Conservation (phyloP, 2,888 invertebrate genomes). For the Plebejus melissa region DNA sequence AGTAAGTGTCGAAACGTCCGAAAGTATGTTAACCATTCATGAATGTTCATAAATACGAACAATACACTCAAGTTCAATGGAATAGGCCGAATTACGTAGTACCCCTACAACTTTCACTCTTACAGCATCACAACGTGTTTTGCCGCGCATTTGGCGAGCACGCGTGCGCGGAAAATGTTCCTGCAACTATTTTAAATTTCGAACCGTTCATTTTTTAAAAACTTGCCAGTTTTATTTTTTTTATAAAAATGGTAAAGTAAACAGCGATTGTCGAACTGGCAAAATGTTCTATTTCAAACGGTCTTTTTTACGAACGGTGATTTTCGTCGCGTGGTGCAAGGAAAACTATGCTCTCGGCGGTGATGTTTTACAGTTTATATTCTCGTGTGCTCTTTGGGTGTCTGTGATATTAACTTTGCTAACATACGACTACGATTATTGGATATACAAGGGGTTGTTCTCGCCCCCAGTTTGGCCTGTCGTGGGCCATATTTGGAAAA, state of each 20-base stretch:
- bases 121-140: conserved; percentile 64
- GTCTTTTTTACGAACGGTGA: conserved; percentile 47
- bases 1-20: conserved; percentile 2
- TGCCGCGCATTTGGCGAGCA: conserved; percentile 50
- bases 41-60: neutral
- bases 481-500: conserved; percentile 64
- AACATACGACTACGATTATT: conserved; percentile 70
- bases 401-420: conserved; percentile 49
- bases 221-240: conserved; percentile 1
- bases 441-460: conserved; percentile 59
- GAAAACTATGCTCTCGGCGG: conserved; percentile 56
- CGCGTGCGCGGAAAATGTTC: conserved; percentile 45
- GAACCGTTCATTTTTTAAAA: conserved; percentile 17
- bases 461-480: conserved; percentile 65
- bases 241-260: conserved; percentile 25
- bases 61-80: conserved; percentile 32
- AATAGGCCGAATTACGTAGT: conserved; percentile 41
- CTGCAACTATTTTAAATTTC: conserved; percentile 28
- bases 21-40: conserved; percentile 14
- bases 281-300: conserved; percentile 69
- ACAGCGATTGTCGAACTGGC: conserved; percentile 21
- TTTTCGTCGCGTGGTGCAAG: conserved; percentile 51
- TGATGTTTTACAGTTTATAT: conserved; percentile 49
- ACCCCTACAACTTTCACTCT: conserved; percentile 68
- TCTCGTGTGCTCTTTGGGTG: conserved; percentile 43